Base-by-base conservation (phyloP, 2,888 invertebrate species). In the Caenorhabditis sp. region DNA sequence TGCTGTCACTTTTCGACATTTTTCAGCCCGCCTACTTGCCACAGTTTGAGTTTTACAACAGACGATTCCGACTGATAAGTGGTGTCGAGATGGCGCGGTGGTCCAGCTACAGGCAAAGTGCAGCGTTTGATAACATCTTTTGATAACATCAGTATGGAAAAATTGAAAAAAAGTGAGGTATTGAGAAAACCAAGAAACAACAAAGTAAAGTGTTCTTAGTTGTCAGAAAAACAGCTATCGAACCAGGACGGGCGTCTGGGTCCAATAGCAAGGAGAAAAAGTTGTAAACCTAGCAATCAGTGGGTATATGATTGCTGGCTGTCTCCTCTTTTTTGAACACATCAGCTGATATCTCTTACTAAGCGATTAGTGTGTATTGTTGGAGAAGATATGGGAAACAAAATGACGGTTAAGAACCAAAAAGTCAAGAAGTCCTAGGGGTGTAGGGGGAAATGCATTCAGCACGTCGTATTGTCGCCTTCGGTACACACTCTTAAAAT, bases 401-500 rank as follows among this genome's bases (percentile, higher is more conserved):
- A 18, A 47, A 2, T 28, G n/a, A 28, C 20, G 20, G 13, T n/a
- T 37, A 28, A 58, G 40, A 61, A 60, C 40, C 60, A 28, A 28
- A 58, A 40, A 61, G 50, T 50, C 60, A 24, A 55, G 44, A 72
- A 72, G 71, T 55, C 71, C 60, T 24, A 60, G 28, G 51, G 51
- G 51, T 18, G 20, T 26, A 50, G 20, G 11, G 60, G 35, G 50
- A 51, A 61, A 67, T 67, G 76, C 61, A 67, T 76, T 76, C 76
- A 61, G 24, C 51, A 76, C 76, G 51, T 50, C 76, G 67, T 55
- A 64, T 67, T 61, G 58, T 76, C 67, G 76, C 76, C 76, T 55
- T 76, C 61, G 61, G 67, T 76, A 76, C 76, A 76, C 76, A 76
- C 53, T 76, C 65, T 76, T 76, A 76, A 76, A 67, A 58, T 67